Conservation (phyloP, 2,113 vertebrate genomes). For the Camelus bactrianus region DNA sequence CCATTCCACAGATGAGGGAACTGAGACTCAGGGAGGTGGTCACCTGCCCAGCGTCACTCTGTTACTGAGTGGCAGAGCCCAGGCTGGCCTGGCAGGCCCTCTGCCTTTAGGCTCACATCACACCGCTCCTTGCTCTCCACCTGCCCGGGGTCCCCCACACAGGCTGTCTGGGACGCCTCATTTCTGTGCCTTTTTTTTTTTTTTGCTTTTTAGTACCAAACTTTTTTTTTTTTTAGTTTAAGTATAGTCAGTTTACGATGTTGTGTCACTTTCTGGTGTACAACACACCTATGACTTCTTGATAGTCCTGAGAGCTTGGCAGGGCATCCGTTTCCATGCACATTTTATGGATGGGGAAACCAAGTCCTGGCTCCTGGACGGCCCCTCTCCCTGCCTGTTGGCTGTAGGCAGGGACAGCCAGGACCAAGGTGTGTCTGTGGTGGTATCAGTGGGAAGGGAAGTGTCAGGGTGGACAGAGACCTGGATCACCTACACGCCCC, state of each 20-base stretch:
- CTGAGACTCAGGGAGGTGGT: background rate
- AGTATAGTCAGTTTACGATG: no score
- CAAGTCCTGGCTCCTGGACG: background rate
- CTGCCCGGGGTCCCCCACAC: background rate
- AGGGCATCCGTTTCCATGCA: background rate
- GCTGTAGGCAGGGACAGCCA: background rate
- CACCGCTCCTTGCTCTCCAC: background rate
- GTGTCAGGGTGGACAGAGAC: background rate
- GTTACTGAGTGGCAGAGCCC: background rate
- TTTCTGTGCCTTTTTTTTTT: background rate
- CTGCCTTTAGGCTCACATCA: background rate
- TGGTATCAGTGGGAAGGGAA: background rate
- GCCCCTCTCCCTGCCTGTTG: fast-evolving
- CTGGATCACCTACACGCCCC: background rate
- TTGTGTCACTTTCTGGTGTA: no score
- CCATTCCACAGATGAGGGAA: background rate
- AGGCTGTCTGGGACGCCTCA: background rate
- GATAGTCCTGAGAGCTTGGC: background rate
- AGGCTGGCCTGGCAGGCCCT: background rate
- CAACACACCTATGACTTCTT: background rate
- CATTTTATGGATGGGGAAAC: background rate
- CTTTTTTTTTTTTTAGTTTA: no score
- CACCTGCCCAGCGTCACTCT: background rate
- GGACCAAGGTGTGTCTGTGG: background rate
- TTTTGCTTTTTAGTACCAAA: no score